Percentiles rank a stretch among this genome's conserved stretches.
phyloP scores from a whole-genome alignment of 2,797 vertebrate genomes.

The Eulemur albifrons region DNA sequence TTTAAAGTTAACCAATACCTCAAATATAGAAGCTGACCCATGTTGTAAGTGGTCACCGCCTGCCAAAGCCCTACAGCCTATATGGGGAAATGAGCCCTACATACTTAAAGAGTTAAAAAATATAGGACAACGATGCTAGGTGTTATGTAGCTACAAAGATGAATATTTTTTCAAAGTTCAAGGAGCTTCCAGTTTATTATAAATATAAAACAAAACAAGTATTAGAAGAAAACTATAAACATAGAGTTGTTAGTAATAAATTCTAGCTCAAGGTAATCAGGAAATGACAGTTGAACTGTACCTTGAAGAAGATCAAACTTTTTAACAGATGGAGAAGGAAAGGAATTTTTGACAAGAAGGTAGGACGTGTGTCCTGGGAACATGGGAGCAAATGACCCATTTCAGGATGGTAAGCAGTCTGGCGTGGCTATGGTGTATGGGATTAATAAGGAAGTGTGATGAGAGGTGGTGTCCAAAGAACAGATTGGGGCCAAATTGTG shows the following conservation, averaged over 20 bases:
- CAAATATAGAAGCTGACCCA: background rate
- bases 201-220: background rate
- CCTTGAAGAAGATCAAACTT: background rate
- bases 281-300: background rate
- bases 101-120: background rate
- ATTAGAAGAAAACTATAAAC: background rate
- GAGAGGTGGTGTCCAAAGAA: background rate
- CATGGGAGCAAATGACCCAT: background rate
- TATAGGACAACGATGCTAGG: background rate
- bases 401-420: background rate
- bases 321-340: background rate
- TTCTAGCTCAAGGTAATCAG: background rate
- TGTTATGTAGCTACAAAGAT: background rate
- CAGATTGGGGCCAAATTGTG: background rate
- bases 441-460: background rate
- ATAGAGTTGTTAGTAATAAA: background rate
- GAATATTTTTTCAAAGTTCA: background rate
- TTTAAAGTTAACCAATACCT: background rate
- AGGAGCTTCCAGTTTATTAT: background rate
- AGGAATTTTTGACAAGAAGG: background rate
- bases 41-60: background rate
- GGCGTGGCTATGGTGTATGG: background rate
- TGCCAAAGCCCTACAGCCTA: background rate
- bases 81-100: background rate
- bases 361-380: background rate